Evolutionary conservation across 2,797 vertebrate genomes (phyloP), one percentile per base, ranked within the genome.

Genomic region (Oceanodroma leucorhoa): DNA sequence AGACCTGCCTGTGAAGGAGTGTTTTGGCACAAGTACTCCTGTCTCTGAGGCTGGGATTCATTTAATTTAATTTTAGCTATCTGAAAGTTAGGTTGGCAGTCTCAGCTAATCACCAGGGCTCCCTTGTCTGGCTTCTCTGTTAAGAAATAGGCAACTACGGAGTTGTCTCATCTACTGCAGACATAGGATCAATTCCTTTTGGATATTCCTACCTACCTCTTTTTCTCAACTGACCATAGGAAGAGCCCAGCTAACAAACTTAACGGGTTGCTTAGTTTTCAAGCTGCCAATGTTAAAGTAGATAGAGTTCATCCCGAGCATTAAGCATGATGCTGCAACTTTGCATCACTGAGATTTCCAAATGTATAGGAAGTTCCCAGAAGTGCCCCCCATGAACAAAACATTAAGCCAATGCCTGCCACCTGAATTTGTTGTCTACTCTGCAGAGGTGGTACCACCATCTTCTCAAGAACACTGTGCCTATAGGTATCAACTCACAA

Each of bases 51-150:
- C 34, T 58, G 50, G 27, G 62, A 91, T 79, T 81, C 15, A 51
- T 79, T 86, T 90, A 41, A 82, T 86, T 88, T 90, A 43, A 95
- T 81, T 77, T 87, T 46, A 81, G 70, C 40, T 60, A 67, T 45
- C 58, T 76, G 62, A 61, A 86, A 80, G 82, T 77, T 78, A 36
- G 38, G 66, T 51, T 4, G 4, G 41, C 65, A 69, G 27, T 12
- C 71, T 94, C 65, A 85, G 45, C 29, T 76, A 20, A 88, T 54
- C 65, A 66, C 58, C 30, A 78, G 50, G 46, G 30, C 73, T 94
- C 40, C 67, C 18, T 77, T 77, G 15, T 29, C 60, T 83, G 40
- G 15, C 45, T 79, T 84, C 46, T 9, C 16, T 38, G 11, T 23
- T 69, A 46, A 76, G 72, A 82, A 94, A 75, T 2, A 36, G 43